Evolutionary conservation across 2,888 invertebrate species (phyloP), one percentile per base, ranked within the genome.

Genomic region (Caenorhabditis zanzibari): DNA sequence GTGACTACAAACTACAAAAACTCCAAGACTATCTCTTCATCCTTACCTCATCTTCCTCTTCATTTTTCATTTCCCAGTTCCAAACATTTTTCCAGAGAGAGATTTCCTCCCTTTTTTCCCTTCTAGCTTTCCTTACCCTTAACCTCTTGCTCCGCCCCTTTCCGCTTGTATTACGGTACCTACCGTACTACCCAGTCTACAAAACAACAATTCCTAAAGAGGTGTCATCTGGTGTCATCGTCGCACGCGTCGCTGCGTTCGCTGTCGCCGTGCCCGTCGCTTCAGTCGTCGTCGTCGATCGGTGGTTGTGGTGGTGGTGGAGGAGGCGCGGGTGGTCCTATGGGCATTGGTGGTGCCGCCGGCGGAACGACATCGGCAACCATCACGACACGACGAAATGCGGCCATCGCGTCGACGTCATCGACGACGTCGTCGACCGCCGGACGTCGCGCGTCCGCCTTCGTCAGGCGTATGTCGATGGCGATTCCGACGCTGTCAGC

Each of bases 381-480:
- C 6, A 14, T 68, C 12, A 61, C 77, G 2, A 66, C 73, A n/a
- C 75, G 82, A 19, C 61, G 81, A n/a, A 77, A 82, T 75, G 80
- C 81, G 32, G 85, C 79, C 38, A 82, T 82, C 52, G 73, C 83
- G n/a, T 77, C 83, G 71, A 77, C 80, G 44, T 79, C 83, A 24
- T 75, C 84, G 52, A 47, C 81, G 52, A 68, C 84, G 76, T 68
- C 86, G 64, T 68, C 85, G 68, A 71, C 83, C 26, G 84, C 85
- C 47, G 74, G 82, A 44, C 56, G 88, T 32, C 63, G 88, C 7
- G 91, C 91, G 5, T 88, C 88, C 52, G 85, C 90, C 49, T 91
- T 91, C 72, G 90, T 91, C 7, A 82, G 91, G 7, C 82, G 91
- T 22, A 88, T 91, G 85, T 90, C 90, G 35, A 90, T 90, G 89